Percentiles rank a stretch among this genome's conserved stretches.
Conservation (phyloP, 2,888 invertebrate genomes). For the Hirtodrosophila duncani region DNA sequence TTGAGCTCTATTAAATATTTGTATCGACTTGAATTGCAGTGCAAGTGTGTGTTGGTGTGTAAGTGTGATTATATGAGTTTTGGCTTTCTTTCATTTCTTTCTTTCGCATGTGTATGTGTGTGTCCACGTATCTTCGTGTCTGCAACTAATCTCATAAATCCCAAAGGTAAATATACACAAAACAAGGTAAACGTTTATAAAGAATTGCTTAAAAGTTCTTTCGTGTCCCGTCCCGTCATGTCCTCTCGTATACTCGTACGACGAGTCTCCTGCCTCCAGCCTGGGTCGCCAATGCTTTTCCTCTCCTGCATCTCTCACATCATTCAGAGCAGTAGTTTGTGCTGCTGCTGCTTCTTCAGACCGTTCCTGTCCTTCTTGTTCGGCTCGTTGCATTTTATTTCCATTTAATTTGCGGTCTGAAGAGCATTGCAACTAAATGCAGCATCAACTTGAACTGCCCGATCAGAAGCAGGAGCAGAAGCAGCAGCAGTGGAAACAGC, state of each 20-base stretch:
- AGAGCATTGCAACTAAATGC: conserved; percentile 27
- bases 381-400: conserved; percentile 48
- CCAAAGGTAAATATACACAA: conserved; percentile 66
- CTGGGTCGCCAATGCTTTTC: too few relatives aligned
- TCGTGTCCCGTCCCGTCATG: background rate
- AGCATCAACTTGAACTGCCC: conserved; percentile 5
- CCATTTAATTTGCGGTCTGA: conserved; percentile 54
- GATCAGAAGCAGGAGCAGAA: too few relatives aligned
- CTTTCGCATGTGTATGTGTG: conserved; percentile 3
- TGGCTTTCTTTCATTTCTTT: too few relatives aligned
- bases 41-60: conserved; percentile 53
- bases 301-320: conserved; percentile 33
- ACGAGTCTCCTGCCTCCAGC: too few relatives aligned
- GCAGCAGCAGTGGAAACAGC: too few relatives aligned
- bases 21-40: conserved; percentile 46
- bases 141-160: conserved; percentile 68
- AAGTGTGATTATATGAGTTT: too few relatives aligned
- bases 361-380: background rate
- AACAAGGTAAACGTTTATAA: conserved; percentile 60
- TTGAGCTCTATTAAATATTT: conserved; percentile 59
- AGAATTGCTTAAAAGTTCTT: conserved; percentile 58
- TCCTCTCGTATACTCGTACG: conserved; percentile 7
- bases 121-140: too few relatives aligned
- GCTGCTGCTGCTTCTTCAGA: conserved; percentile 6
- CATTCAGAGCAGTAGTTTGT: conserved; percentile 18